Conservation (phyloP, 2,888 invertebrate species). For the Cynaeus angustus region DNA sequence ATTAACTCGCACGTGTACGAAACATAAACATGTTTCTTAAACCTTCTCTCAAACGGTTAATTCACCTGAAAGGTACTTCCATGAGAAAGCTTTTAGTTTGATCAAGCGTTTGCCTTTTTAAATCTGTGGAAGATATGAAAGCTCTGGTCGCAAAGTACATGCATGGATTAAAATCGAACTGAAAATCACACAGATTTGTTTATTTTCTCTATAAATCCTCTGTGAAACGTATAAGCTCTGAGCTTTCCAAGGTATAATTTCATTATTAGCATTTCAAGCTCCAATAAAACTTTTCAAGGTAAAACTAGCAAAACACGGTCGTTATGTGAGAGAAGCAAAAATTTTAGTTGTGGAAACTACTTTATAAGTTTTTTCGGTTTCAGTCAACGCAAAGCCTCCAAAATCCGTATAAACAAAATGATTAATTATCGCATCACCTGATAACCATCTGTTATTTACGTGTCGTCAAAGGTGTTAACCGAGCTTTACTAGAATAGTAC, state of each 20-base stretch:
- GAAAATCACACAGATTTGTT: neutral
- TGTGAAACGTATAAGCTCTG: neutral
- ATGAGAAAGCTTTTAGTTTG: conserved; percentile 11
- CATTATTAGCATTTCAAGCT: neutral
- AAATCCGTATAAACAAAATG: conserved; percentile 21
- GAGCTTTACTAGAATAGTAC: neutral
- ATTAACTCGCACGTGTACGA: conserved; percentile 22
- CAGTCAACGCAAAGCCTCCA: too few relatives aligned
- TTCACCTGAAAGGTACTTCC: conserved; percentile 7
- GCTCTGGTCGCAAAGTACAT: neutral
- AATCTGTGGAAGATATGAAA: conserved; percentile 1
- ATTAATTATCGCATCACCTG: conserved; percentile 23
- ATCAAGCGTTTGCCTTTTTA: conserved; percentile 5
- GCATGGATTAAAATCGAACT: neutral
- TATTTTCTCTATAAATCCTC: neutral
- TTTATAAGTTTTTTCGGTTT: too few relatives aligned
- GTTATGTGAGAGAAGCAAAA: neutral
- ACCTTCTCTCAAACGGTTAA: neutral
- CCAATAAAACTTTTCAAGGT: neutral
- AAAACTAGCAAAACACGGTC: neutral
- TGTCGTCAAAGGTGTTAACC: neutral
- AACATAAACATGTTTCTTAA: neutral
- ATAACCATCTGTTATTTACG: conserved; percentile 31
- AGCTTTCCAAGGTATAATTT: neutral
- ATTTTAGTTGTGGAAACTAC: neutral